Conservation (phyloP, 2,113 vertebrate species). For the Alouatta palliata region DNA sequence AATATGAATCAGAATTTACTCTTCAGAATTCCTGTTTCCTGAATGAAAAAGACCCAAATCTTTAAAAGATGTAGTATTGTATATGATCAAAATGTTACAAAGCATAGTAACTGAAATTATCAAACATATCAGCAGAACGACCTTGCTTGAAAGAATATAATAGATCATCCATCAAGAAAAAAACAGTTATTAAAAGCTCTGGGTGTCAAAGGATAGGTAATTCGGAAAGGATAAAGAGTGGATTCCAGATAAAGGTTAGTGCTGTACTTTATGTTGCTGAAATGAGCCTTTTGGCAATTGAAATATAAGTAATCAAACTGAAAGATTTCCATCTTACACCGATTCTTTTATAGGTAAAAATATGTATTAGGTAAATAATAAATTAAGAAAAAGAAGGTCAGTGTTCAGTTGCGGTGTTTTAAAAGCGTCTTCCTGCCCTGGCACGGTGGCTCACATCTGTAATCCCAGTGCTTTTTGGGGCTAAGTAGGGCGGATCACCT, state of each 20-base stretch:
- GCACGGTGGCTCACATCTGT: too few species aligned
- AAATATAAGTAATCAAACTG: background rate
- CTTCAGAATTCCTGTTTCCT: slow-evolving; percentile 11
- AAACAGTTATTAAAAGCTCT: background rate
- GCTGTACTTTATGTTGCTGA: background rate
- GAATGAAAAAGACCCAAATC: background rate
- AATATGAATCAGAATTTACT: background rate
- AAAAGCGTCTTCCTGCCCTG: background rate
- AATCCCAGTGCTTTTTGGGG: too few species aligned
- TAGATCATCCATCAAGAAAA: background rate
- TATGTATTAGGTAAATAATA: slow-evolving; percentile 3
- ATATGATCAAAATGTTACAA: background rate
- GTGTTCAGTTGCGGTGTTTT: background rate
- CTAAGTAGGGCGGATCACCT: too few species aligned
- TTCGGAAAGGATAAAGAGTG: background rate
- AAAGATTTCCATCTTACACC: background rate
- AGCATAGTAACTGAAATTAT: background rate
- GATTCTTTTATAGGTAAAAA: background rate
- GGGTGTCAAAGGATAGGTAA: background rate
- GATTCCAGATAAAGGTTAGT: background rate
- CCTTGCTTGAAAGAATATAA: background rate
- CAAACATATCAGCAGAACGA: background rate
- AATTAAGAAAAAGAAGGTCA: background rate
- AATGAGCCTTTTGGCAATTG: background rate
- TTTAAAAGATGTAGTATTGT: background rate